phyloP scores from a whole-genome alignment of 1,140 invertebrate species.

The Drosophila neocordata region DNA sequence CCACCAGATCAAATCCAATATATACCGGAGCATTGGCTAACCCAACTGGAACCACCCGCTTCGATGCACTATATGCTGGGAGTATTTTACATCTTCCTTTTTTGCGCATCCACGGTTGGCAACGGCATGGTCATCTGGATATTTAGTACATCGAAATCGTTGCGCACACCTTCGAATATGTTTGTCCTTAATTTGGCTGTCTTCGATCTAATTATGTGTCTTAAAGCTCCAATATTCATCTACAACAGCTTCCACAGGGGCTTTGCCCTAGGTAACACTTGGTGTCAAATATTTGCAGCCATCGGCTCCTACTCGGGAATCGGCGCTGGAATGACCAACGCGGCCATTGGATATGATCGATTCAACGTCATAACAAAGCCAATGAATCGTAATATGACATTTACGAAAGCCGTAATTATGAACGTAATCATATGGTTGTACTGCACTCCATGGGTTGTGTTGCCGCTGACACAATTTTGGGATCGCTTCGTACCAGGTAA shows the following conservation, averaged over 20 bases:
- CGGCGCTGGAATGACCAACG: slow-evolving; percentile 91
- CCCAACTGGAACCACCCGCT: slow-evolving; percentile 90
- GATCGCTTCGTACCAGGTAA: slow-evolving; percentile 89
- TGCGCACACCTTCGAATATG: slow-evolving; percentile 95
- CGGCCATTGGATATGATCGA: slow-evolving; percentile 78
- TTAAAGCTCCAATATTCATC: slow-evolving; percentile 93
- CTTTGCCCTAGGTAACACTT: slow-evolving; percentile 88
- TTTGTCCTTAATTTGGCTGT: slow-evolving; percentile 94
- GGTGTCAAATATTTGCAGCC: slow-evolving; percentile 90
- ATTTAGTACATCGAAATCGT: slow-evolving; percentile 89
- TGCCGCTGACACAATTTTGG: slow-evolving; percentile 91
- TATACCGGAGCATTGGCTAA: slow-evolving; percentile 92
- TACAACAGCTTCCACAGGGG: slow-evolving; percentile 92
- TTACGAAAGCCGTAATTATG: slow-evolving; percentile 89
- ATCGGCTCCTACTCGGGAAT: slow-evolving; percentile 91
- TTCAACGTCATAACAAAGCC: slow-evolving; percentile 92
- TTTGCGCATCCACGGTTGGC: slow-evolving; percentile 89
- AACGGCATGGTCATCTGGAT: slow-evolving; percentile 96
- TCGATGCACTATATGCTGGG: slow-evolving; percentile 92
- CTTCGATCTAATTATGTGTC: slow-evolving; percentile 94
- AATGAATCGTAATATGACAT: slow-evolving; percentile 90
- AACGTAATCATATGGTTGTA: slow-evolving; percentile 90
- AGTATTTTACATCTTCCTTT: slow-evolving; percentile 91
- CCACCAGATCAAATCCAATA: slow-evolving; percentile 89
- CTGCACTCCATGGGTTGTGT: slow-evolving; percentile 89